Evolutionary conservation across 1,140 invertebrate species (phyloP).

Genomic region (Eubasilissa regina): DNA sequence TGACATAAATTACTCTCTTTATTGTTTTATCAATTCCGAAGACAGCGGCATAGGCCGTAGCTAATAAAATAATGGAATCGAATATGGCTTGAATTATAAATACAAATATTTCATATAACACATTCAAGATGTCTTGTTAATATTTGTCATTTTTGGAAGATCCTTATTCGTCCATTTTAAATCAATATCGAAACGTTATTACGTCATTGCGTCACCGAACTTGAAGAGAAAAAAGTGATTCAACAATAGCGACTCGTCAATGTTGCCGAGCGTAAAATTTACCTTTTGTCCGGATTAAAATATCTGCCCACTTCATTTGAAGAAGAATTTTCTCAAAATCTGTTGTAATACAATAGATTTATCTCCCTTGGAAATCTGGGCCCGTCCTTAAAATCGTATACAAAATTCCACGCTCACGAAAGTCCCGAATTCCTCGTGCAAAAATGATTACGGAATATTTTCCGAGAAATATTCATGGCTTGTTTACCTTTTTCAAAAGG

Average conservation of each 20-base stretch:
- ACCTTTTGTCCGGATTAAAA: neutral
- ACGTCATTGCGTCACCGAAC: too few relatives aligned
- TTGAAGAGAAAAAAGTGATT: neutral
- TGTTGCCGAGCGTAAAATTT: neutral
- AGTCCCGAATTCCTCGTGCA: conserved; percentile 31
- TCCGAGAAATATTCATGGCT: conserved; percentile 10
- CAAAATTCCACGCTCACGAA: conserved; percentile 5
- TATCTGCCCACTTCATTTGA: neutral
- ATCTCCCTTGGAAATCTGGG: conserved; percentile 29
- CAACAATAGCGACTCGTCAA: conserved; percentile 8
- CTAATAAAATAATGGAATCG: too few relatives aligned
- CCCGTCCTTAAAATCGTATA: conserved; percentile 40
- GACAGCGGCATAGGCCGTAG: too few relatives aligned
- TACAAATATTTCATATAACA: too few relatives aligned
- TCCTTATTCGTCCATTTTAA: too few relatives aligned
- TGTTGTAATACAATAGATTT: conserved; percentile 38
- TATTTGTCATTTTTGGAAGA: too few relatives aligned
- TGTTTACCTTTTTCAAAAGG: conserved; percentile 18
- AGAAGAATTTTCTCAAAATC: conserved; percentile 4
- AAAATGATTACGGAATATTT: conserved; percentile 40
- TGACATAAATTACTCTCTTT: too few relatives aligned
- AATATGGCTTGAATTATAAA: too few relatives aligned
- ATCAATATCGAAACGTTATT: too few relatives aligned
- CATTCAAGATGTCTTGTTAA: too few relatives aligned
- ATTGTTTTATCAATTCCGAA: too few relatives aligned